Evolutionary conservation across 2,888 invertebrate species (phyloP).

Genomic region (Therioaphis trifolii): DNA sequence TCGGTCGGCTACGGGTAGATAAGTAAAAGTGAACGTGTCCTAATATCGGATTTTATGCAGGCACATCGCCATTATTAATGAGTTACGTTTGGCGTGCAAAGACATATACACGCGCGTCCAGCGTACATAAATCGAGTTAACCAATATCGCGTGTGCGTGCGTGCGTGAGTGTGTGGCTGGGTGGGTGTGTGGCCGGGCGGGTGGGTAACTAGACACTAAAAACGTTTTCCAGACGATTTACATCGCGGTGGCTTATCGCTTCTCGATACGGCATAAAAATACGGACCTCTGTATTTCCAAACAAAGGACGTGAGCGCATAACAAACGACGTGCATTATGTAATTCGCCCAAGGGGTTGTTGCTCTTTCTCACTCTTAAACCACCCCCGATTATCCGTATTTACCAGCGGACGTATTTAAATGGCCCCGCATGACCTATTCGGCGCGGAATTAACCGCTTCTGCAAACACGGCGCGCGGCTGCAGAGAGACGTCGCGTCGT

Average conservation of each 20-base stretch:
- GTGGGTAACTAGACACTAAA: too few relatives aligned
- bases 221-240: slow-evolving; percentile 6
- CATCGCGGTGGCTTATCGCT: not conserved
- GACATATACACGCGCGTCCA: too few relatives aligned
- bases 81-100: too few relatives aligned
- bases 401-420: slow-evolving; percentile 53
- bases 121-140: too few relatives aligned
- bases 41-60: too few relatives aligned
- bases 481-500: not conserved
- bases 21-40: too few relatives aligned
- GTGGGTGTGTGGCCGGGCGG: too few relatives aligned
- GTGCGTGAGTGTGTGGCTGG: too few relatives aligned
- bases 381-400: slow-evolving; percentile 58
- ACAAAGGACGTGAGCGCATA: slow-evolving; percentile 14
- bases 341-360: slow-evolving; percentile 35
- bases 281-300: not conserved
- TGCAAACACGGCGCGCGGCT: not conserved
- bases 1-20: too few relatives aligned
- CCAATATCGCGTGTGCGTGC: too few relatives aligned
- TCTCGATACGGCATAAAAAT: not conserved
- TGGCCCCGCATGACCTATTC: slow-evolving; percentile 59
- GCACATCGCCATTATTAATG: too few relatives aligned
- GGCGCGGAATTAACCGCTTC: slow-evolving; percentile 43
- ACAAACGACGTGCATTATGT: slow-evolving; percentile 29
- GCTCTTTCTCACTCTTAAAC: slow-evolving; percentile 48